Evolutionary conservation across 2,888 invertebrate species (phyloP), one percentile per base, ranked within the genome.

Genomic region (Candidula unifasciata): DNA sequence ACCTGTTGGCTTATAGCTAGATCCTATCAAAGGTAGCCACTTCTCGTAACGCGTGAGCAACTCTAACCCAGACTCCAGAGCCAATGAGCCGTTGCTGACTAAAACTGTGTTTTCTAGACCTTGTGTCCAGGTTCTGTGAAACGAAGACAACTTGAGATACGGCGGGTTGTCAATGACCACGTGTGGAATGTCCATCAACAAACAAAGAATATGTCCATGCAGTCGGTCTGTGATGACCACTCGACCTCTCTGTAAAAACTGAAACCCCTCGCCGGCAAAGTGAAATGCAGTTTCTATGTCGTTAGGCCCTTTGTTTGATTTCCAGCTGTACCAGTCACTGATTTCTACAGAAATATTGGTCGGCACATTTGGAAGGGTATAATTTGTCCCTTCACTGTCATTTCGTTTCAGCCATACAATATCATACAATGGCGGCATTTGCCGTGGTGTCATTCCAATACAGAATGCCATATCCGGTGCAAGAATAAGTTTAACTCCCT

Each of bases 181-280:
- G 27, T 80, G 80, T 0, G 80, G 80, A 71, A 80, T 71, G 16
- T 68, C 21, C 68, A 79, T 64, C 21, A 79, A 27, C 0, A 68
- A 68, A 2, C 66, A 64, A 5, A 80, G 35, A 18, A 80, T 80
- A 76, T 88, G 88, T n/a, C 88, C 88, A 21, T 88, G 88, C 3
- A 88, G 83, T 10, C 88, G 77, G 44, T 88, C 88, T 0, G 89
- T 89, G 57, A 88, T 80, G 16, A 87, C 85, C n/a, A 89, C 86
- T 0, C 88, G 85, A 0, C 89, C 89, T 33, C 88, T 79, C 84
- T 87, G 87, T 21, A 88, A 79, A 64, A 88, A 88, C 66, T 78
- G 68, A 6, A 87, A 77, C 2, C 89, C 89, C 24, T 69, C 80
- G 3, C 78, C 66, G 13, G 87, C 68, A 18, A 85, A 82, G 0